Evolutionary conservation across 2,888 invertebrate genomes (phyloP).

Genomic region (Drosophila meridionalis): DNA sequence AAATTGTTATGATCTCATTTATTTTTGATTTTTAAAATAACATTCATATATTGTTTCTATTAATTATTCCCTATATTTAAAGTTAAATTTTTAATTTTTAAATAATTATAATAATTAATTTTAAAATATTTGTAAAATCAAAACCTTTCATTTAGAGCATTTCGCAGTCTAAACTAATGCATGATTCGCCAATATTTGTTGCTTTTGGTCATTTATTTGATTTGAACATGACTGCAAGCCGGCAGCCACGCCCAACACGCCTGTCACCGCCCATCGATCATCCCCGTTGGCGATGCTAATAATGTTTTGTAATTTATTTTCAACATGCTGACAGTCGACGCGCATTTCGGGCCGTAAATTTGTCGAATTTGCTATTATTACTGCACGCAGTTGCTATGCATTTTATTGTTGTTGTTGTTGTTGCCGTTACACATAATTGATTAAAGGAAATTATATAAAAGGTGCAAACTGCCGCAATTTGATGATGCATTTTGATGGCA

Average conservation of each 20-base stretch:
- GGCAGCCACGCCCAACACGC: conserved; percentile 30
- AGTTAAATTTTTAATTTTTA: neutral
- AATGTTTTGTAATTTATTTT: conserved; percentile 76
- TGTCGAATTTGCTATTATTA: conserved; percentile 61
- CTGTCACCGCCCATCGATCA: conserved; percentile 49
- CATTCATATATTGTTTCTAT: too few relatives aligned
- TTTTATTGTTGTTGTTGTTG: conserved; percentile 23
- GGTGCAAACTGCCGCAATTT: conserved; percentile 68
- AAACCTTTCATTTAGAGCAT: conserved; percentile 5
- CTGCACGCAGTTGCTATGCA: conserved; percentile 42
- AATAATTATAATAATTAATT: neutral
- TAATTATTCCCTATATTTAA: too few relatives aligned
- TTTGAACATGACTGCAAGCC: conserved; percentile 45
- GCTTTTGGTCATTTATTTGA: conserved; percentile 64
- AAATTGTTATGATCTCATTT: too few relatives aligned
- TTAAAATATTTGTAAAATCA: neutral
- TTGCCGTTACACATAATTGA: conserved; percentile 67
- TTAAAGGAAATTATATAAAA: conserved; percentile 72
- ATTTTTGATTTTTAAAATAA: too few relatives aligned
- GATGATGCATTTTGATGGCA: conserved; percentile 61
- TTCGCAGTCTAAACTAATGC: neutral
- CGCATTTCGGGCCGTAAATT: conserved; percentile 67
- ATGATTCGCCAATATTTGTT: conserved; percentile 13
- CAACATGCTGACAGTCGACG: conserved; percentile 74
- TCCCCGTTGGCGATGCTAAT: conserved; percentile 66